These are phyloP conservation scores for Pristionchus entomophagus DNA, from an alignment of 2,888 invertebrate genomes.

Conservation along the genomic window DNA sequence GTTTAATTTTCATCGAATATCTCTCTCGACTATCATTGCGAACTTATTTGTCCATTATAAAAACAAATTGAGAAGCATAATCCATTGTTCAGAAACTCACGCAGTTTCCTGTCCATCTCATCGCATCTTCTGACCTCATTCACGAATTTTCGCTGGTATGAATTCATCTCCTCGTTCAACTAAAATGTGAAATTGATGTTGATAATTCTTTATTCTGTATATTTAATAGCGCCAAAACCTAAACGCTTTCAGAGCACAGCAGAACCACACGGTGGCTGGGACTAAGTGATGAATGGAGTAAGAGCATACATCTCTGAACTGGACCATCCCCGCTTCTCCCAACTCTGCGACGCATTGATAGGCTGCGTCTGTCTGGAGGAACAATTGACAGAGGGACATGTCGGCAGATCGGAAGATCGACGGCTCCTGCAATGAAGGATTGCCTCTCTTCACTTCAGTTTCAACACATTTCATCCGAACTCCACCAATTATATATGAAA, in stretches of 20 bases:
- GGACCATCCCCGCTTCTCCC: conserved; percentile 70
- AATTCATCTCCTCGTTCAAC: conserved; percentile 69
- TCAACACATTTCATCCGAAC: too few relatives aligned
- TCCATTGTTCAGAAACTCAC: conserved; percentile 59
- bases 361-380: conserved; percentile 73
- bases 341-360: conserved; percentile 72
- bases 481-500: too few relatives aligned
- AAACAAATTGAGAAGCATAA: background rate
- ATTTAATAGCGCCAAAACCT: too few relatives aligned
- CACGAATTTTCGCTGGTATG: conserved; percentile 72
- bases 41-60: background rate
- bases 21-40: too few relatives aligned
- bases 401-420: conserved; percentile 71
- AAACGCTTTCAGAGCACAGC: too few relatives aligned
- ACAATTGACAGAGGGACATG: conserved; percentile 73
- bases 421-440: conserved; percentile 56
- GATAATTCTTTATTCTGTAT: too few relatives aligned
- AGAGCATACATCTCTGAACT: conserved; percentile 70
- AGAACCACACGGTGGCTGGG: too few relatives aligned
- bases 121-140: conserved; percentile 71
- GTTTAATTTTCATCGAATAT: too few relatives aligned
- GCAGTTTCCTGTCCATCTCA: conserved; percentile 71
- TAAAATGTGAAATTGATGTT: too few relatives aligned
- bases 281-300: too few relatives aligned
- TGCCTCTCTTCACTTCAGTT: too few relatives aligned